These are phyloP conservation scores for Phortica okadai DNA, from an alignment of 2,888 invertebrate species.

Conservation along the genomic window DNA sequence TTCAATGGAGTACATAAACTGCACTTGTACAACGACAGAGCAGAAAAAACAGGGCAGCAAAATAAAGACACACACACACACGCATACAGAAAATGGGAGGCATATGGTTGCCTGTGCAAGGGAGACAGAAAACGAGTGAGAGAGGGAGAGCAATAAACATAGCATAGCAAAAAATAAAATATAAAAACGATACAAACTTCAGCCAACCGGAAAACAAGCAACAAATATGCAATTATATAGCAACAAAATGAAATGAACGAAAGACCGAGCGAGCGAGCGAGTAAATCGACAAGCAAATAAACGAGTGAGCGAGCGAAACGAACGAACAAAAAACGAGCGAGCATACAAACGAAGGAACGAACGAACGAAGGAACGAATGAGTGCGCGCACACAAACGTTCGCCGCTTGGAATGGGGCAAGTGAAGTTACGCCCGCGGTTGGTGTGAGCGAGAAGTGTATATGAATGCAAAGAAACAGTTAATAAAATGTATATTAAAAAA, in stretches of 20 bases:
- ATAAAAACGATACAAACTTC: constrained; percentile 44
- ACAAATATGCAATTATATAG: constrained; percentile 66
- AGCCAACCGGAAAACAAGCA: constrained; percentile 76
- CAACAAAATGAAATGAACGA: constrained; percentile 43
- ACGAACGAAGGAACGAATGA: too few species aligned
- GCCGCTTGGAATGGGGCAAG: too few species aligned
- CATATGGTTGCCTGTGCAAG: neutral
- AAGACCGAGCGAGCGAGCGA: constrained; percentile 28
- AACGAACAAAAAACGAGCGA: neutral
- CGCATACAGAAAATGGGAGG: constrained; percentile 1
- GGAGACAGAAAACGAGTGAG: neutral
- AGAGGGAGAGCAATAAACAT: neutral
- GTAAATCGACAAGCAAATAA: constrained; percentile 11
- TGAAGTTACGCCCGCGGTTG: too few species aligned
- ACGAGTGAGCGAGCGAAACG: constrained; percentile 2
- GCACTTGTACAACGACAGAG: constrained; percentile 18
- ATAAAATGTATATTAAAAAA: too few species aligned
- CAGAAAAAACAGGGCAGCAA: neutral
- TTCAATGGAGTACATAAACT: constrained; percentile 30
- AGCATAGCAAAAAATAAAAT: neutral
- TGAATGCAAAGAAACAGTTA: too few species aligned
- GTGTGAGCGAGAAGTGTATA: too few species aligned
- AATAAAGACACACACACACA: neutral
- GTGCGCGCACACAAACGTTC: too few species aligned
- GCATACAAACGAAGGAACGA: too few species aligned